A percentile compares a stretch with the other conserved stretches of the same genome.
Conservation (phyloP, 2,797 vertebrate genomes). For the Dermochelys coriacea region DNA sequence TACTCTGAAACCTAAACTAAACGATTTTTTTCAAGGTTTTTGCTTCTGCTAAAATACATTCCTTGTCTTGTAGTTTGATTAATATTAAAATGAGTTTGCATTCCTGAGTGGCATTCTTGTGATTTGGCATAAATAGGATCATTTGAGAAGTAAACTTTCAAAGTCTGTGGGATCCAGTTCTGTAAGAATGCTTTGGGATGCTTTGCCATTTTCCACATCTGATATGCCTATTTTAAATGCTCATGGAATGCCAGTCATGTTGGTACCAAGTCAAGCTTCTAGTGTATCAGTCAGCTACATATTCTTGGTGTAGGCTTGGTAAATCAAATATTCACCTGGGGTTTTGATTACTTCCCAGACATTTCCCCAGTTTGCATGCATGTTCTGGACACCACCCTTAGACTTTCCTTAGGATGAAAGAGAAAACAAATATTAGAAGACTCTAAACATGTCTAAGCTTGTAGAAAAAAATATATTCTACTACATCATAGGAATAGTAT, state of each 20-base stretch:
- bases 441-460: fast-evolving
- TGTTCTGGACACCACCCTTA: background rate
- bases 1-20: too few relatives aligned
- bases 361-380: background rate
- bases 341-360: background rate
- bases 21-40: background rate
- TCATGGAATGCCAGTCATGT: background rate
- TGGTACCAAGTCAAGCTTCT: background rate
- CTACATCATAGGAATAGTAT: background rate
- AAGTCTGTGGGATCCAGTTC: background rate
- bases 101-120: background rate
- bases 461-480: background rate
- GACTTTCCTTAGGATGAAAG: background rate
- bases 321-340: background rate
- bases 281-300: background rate
- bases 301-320: background rate
- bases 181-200: background rate
- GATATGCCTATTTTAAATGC: background rate
- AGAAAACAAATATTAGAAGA: background rate
- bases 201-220: background rate
- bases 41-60: background rate
- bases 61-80: background rate
- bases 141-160: background rate
- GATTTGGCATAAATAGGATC: background rate
- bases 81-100: background rate